These are phyloP conservation scores for Cordilura impudica DNA, from an alignment of 2,888 invertebrate species.

Conservation along the genomic window DNA sequence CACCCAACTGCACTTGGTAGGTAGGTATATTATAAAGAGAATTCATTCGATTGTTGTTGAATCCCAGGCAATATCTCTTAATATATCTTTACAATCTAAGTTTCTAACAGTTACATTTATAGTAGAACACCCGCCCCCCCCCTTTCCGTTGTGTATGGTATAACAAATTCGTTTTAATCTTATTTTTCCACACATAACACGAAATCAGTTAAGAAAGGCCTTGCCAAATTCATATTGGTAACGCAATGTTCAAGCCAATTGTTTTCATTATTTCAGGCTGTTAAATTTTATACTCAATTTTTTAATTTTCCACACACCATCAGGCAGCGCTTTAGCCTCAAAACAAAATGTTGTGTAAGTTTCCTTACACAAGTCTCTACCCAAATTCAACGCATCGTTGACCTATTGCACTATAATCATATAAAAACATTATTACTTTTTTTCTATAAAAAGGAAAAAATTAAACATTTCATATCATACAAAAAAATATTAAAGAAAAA, in stretches of 20 bases:
- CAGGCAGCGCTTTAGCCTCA: constrained; percentile 34
- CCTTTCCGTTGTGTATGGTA: too few relatives aligned
- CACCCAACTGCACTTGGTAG: too few relatives aligned
- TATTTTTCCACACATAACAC: not conserved
- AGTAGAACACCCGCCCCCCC: too few relatives aligned
- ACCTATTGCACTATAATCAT: constrained; percentile 75
- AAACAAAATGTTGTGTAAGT: not conserved
- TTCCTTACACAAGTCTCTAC: constrained; percentile 6
- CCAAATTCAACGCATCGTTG: constrained; percentile 75
- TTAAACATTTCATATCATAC: constrained; percentile 47
- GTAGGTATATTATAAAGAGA: too few relatives aligned
- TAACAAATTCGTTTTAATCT: not conserved
- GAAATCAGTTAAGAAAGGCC: constrained; percentile 38
- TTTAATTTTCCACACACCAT: constrained; percentile 56
- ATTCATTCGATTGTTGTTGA: too few relatives aligned
- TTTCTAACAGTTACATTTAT: too few relatives aligned
- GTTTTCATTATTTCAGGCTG: not conserved
- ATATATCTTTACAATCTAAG: too few relatives aligned
- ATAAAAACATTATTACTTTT: constrained; percentile 45
- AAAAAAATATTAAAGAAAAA: constrained; percentile 14
- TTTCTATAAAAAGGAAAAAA: not conserved
- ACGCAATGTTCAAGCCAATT: constrained; percentile 22
- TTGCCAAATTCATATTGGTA: constrained; percentile 32
- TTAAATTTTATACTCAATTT: not conserved
- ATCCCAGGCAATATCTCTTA: too few relatives aligned